phyloP scores from a whole-genome alignment of 2,113 vertebrate species.

The Centropus unirufus region DNA sequence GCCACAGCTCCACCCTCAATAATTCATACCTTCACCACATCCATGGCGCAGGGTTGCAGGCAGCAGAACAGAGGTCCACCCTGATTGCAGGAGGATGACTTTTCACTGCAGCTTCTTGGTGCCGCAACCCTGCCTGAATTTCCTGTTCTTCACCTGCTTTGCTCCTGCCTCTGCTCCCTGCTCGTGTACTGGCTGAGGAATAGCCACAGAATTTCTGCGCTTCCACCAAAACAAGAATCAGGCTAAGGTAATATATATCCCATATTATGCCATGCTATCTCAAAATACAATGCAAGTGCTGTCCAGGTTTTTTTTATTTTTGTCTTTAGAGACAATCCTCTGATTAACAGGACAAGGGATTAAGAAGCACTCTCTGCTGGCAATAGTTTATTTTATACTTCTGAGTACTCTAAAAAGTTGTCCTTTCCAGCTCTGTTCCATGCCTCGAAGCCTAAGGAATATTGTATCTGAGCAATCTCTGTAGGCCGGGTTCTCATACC shows the following conservation, averaged over 20 bases:
- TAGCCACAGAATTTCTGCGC: neutral
- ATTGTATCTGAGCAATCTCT: neutral
- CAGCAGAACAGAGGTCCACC: neutral
- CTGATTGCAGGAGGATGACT: neutral
- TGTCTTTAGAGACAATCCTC: neutral
- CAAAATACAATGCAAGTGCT: neutral
- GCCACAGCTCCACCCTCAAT: neutral
- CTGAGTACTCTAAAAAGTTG: neutral
- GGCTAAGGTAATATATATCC: neutral
- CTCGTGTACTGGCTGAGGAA: neutral
- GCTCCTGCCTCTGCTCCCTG: neutral
- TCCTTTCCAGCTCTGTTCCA: neutral
- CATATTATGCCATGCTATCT: neutral
- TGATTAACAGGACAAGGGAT: neutral
- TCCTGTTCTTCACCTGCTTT: neutral
- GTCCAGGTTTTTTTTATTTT: neutral
- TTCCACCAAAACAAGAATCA: neutral
- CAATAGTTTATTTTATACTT: neutral
- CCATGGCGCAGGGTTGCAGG: neutral
- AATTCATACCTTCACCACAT: constrained; percentile 1
- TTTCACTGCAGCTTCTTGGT: neutral
- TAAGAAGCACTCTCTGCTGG: neutral
- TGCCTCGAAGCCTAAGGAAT: neutral
- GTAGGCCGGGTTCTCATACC: neutral
- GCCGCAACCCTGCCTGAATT: neutral